Percentiles rank a stretch among this genome's conserved stretches.
Conservation (phyloP, 2,797 vertebrate genomes). For the Silurus lanzhouensis region DNA sequence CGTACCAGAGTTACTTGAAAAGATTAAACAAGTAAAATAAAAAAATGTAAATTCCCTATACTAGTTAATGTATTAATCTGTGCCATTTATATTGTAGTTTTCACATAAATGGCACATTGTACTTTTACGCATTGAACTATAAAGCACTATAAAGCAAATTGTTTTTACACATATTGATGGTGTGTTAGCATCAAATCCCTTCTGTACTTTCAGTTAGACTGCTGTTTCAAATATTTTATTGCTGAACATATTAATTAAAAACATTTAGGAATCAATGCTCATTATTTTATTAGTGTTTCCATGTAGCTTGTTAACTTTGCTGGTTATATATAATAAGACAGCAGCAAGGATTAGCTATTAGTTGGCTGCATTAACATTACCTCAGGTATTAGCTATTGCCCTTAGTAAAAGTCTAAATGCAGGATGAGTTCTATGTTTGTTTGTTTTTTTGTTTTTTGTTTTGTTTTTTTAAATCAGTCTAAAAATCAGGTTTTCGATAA, state of each 20-base stretch:
- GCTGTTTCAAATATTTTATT: not conserved
- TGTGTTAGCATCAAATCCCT: not conserved
- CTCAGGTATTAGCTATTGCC: not conserved
- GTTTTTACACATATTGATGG: not conserved
- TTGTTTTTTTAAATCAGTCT: no score
- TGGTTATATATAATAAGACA: not conserved
- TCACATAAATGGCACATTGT: not conserved
- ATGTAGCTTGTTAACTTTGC: not conserved
- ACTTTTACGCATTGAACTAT: not conserved
- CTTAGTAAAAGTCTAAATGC: not conserved
- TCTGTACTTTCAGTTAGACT: not conserved
- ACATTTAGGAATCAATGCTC: not conserved
- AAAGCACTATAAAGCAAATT: not conserved
- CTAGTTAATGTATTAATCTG: not conserved
- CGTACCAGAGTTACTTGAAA: not conserved
- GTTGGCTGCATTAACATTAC: not conserved
- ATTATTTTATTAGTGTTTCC: not conserved
- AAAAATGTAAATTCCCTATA: not conserved
- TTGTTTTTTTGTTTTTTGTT: no score
- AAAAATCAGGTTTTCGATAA: not conserved
- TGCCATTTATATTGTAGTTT: not conserved
- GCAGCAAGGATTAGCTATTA: not conserved
- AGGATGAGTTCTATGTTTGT: not conserved
- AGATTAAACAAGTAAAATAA: not conserved
- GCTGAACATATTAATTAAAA: not conserved